Base-by-base conservation (phyloP, 2,113 vertebrate species). In the Prochilodus magdalenae region DNA sequence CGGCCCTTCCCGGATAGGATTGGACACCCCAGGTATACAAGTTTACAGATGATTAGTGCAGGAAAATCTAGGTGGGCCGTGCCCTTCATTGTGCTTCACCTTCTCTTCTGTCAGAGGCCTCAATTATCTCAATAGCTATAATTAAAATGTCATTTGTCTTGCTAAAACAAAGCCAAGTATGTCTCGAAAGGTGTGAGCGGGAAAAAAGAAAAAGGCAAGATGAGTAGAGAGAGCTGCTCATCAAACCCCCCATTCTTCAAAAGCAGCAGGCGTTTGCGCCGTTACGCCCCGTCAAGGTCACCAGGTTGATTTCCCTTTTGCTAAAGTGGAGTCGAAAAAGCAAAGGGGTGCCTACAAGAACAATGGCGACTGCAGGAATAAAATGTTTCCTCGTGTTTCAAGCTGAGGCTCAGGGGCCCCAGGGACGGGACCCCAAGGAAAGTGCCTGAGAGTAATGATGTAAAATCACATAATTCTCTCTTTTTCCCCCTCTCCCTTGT, bases 361-460 rank as follows among this genome's bases (percentile, higher is more conserved):
- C 36, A 75, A 75, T 77, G 73, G 66, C 40, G 70, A 70, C 18
- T 82, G 73, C 81, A 83, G 88, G 79, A 86, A 90, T 91, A 86
- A 90, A 92, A 87, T 36, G 69, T 77, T 85, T 92, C 87, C 85
- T 86, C 77, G 74, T 87, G 87, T 89, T 86, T 83, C 29, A 86
- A 86, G 89, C 77, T 90, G 79, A 78, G 66, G 63, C 66, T 82
- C 53, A 16, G 53, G 69, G 66, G 18, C 84, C 77, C 75, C 27
- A 33, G 77, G 83, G 85, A 89, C 71, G 60, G 51, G 62, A 83
- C 77, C 79, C 44, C 15, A 10, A 60, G 83, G 62, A 73, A 81
- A 84, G 83, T 83, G 74, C 57, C 66, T 79, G 74, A 73, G 80
- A 78, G 71, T 86, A 87, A 82, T 86, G 83, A 90, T 89, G 69